Conservation (phyloP, 2,888 invertebrate species). For the Exephanes ischioxanthus region DNA sequence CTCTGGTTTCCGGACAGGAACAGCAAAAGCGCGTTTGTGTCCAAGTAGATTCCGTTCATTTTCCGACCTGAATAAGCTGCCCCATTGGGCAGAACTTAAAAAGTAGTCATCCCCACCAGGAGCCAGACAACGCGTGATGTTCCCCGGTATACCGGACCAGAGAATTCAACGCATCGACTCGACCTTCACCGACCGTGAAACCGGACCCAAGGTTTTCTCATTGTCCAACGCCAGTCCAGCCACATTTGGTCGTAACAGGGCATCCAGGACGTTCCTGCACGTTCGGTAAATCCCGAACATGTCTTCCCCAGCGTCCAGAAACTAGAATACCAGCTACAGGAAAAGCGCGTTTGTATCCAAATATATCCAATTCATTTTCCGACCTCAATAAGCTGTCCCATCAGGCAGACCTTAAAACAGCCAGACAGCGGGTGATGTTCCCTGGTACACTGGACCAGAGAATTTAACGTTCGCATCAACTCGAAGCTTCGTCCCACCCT, state of each 20-base stretch:
- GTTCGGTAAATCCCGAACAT: neutral
- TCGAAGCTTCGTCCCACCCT: conserved; percentile 54
- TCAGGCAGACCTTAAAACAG: neutral
- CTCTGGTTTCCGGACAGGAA: neutral
- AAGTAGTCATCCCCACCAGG: neutral
- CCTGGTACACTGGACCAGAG: conserved; percentile 34
- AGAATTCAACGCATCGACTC: conserved; percentile 52
- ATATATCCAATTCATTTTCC: neutral
- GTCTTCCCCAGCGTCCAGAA: neutral
- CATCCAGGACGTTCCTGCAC: no score
- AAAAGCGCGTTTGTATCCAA: neutral
- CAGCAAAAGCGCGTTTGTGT: neutral
- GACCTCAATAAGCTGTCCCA: neutral
- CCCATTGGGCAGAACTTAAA: neutral
- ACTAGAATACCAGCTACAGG: neutral
- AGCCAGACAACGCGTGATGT: conserved; percentile 17
- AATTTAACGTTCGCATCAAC: conserved; percentile 56
- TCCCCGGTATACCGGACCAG: neutral
- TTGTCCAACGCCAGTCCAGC: no score
- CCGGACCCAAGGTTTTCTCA: conserved; percentile 26
- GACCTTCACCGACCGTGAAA: conserved; percentile 70
- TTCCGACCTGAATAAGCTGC: neutral
- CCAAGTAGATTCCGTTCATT: neutral
- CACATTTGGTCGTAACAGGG: no score
- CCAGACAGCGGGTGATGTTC: conserved; percentile 10